Evolutionary conservation across 1,140 invertebrate genomes (phyloP).

Genomic region (Atta cephalotes): DNA sequence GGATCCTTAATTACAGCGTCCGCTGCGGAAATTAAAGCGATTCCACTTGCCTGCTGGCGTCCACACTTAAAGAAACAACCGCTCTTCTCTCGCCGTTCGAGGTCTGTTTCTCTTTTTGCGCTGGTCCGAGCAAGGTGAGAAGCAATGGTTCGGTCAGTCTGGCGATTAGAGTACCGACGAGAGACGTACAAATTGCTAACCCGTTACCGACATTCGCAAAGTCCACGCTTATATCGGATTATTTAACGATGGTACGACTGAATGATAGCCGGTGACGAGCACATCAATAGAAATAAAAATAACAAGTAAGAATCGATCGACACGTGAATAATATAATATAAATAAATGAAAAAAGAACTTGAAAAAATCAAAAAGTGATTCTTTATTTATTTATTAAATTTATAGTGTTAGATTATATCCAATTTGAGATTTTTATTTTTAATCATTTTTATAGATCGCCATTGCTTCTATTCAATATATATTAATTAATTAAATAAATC

Average conservation of each 20-base stretch:
- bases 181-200: conserved; percentile 53
- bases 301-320: no score
- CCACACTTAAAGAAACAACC: conserved; percentile 65
- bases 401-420: no score
- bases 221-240: neutral
- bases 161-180: conserved; percentile 66
- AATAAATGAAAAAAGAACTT: no score
- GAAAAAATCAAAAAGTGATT: no score
- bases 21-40: conserved; percentile 71
- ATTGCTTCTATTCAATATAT: no score
- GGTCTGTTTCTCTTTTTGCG: conserved; percentile 42
- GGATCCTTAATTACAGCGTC: conserved; percentile 79
- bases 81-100: conserved; percentile 49
- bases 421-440: no score
- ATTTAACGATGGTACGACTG: conserved; percentile 31
- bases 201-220: conserved; percentile 28
- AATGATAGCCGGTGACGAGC: neutral
- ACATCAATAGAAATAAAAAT: neutral
- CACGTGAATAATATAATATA: no score
- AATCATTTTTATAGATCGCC: no score
- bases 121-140: conserved; percentile 61
- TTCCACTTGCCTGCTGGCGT: conserved; percentile 76
- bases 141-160: conserved; percentile 67
- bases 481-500: no score
- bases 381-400: no score